phyloP scores from a whole-genome alignment of 2,888 invertebrate species.

The Phytoseiulus persimilis region DNA sequence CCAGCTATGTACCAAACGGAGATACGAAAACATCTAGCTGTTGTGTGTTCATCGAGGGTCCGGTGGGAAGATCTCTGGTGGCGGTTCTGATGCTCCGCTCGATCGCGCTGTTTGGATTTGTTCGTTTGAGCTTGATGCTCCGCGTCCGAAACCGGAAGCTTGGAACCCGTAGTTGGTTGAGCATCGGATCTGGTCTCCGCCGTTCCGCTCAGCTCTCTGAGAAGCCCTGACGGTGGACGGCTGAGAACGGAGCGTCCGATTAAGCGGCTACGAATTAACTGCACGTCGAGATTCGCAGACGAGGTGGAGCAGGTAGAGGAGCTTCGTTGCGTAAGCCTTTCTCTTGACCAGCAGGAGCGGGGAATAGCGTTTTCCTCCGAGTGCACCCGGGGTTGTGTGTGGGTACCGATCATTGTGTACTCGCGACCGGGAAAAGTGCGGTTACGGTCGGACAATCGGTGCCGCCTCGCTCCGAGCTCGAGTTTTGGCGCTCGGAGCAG shows the following conservation, averaged over 20 bases:
- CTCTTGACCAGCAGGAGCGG: too few species aligned
- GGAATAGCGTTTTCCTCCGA: too few species aligned
- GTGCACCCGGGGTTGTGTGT: too few species aligned
- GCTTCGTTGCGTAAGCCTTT: too few species aligned
- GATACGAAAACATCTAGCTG: neutral
- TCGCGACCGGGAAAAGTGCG: neutral
- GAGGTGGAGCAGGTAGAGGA: too few species aligned
- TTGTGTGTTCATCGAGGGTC: neutral
- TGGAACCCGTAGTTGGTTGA: neutral
- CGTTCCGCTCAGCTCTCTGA: neutral
- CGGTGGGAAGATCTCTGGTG: neutral
- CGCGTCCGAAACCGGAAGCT: neutral
- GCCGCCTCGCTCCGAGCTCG: neutral
- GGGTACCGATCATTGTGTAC: too few species aligned
- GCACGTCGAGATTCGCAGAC: too few species aligned
- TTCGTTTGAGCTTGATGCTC: neutral
- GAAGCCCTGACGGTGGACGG: neutral
- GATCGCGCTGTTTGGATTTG: neutral
- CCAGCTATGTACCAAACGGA: neutral
- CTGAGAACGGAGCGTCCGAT: too few species aligned
- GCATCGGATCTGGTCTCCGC: neutral
- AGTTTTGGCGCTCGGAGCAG: neutral
- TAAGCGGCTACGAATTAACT: too few species aligned
- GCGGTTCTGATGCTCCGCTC: too few species aligned
- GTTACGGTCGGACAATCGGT: neutral